Conservation (phyloP, 2,113 vertebrate genomes). For the Cacatua alba region DNA sequence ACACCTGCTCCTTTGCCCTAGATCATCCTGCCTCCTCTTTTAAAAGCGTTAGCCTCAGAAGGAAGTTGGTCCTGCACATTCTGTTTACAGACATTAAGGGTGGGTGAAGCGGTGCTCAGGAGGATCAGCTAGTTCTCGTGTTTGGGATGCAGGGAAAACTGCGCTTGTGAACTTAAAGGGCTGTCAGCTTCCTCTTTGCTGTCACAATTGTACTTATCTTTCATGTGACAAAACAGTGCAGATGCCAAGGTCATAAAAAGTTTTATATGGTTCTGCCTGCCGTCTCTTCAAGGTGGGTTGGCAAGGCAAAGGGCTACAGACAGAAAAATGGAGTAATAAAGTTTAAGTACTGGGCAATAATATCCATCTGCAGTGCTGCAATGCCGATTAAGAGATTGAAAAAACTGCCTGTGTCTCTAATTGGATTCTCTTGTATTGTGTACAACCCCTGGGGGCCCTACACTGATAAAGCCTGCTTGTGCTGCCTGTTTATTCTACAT, state of each 20-base stretch:
- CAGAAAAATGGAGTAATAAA: constrained; percentile 77
- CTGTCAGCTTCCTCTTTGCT: not conserved
- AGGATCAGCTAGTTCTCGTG: not conserved
- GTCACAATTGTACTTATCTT: constrained; percentile 38
- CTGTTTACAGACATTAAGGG: not conserved
- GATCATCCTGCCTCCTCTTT: not conserved
- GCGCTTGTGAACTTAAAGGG: not conserved
- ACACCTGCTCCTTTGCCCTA: not conserved
- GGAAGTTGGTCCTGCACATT: constrained; percentile 9
- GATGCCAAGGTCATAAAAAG: constrained; percentile 71
- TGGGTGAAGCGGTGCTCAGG: not conserved
- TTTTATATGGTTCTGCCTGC: constrained; percentile 60
- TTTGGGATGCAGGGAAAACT: not conserved
- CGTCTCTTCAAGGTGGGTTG: constrained; percentile 72
- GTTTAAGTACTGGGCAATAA: constrained; percentile 76
- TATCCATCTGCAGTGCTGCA: constrained; percentile 77
- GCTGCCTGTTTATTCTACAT: constrained; percentile 67
- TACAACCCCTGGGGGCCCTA: constrained; percentile 41
- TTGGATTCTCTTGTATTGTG: constrained; percentile 75
- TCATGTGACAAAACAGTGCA: constrained; percentile 44
- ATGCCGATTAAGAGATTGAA: constrained; percentile 74
- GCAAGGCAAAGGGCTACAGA: constrained; percentile 65
- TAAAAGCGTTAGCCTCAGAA: not conserved
- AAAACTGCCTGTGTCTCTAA: constrained; percentile 72
- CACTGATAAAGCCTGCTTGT: constrained; percentile 68